Conservation (phyloP, 2,797 vertebrate species). For the Hafferia zeledoni region DNA sequence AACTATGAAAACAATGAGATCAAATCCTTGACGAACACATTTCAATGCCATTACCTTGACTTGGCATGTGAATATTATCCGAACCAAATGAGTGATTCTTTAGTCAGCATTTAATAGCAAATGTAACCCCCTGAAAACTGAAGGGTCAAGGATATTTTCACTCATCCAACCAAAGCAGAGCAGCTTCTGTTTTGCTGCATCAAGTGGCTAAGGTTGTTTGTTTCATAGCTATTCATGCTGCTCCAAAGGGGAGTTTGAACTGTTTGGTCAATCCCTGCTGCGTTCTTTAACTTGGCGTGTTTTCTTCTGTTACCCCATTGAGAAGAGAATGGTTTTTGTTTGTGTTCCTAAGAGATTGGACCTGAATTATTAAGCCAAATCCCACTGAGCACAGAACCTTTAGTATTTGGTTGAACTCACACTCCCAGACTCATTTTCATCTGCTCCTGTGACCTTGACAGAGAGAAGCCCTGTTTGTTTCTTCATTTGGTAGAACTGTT, state of each 20-base stretch:
- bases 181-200: neutral
- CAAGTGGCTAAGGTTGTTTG: neutral
- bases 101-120: neutral
- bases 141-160: neutral
- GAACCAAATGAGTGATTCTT: neutral
- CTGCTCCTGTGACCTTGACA: neutral
- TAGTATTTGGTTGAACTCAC: conserved; percentile 23
- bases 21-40: neutral
- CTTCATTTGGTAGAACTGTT: neutral
- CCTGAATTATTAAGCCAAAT: conserved; percentile 41
- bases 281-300: conserved; percentile 50
- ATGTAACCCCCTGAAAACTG: neutral
- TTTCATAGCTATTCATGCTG: neutral
- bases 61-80: neutral
- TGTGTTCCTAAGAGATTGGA: conserved; percentile 41
- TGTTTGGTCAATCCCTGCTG: conserved; percentile 50
- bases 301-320: conserved; percentile 35
- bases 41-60: neutral
- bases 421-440: neutral
- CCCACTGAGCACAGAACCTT: neutral
- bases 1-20: neutral
- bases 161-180: neutral
- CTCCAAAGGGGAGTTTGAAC: conserved; percentile 11
- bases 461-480: conserved; percentile 26
- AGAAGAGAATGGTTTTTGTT: conserved; percentile 46